Evolutionary conservation across 2,113 vertebrate genomes (phyloP), one percentile per base, ranked within the genome.

Genomic region (Pituophis catenifer): DNA sequence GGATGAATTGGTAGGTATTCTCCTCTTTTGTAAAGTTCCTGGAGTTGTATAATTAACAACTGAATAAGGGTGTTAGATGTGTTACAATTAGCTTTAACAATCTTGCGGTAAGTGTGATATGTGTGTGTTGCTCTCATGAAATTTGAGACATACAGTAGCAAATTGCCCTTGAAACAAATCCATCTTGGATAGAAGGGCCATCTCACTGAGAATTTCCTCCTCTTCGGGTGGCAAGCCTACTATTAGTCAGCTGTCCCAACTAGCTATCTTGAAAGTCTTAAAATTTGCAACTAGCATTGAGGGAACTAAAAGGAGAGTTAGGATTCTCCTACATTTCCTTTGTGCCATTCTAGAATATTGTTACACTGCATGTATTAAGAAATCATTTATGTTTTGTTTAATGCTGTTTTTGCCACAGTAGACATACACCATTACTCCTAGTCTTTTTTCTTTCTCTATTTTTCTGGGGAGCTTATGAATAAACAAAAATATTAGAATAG

Each of bases 21-120:
- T 50, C 19, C 19, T n/a, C 75, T 87, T 11, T 87, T 26, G 86
- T 87, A 87, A 52, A 87, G 29, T 50, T 87, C 86, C 6, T 87
- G 86, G 38, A 26, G 48, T 29, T 52, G 86, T 19, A 81, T 87
- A 12, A 7, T 52, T 87, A 87, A 48, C 86, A 87, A 50, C 19
- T 52, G 44, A 96, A 96, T 96, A 88, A 91, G 24, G 17, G 44
- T 2, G 85, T 21, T 88, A 33, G 70, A 21, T 12, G 58, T 88
- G 3, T 89, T 44, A 55, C 91, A 11, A 54, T 88, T 38, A 92
- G 19, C 38, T 11, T 53, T 81, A 58, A 55, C 3, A 87, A 50
- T 38, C 33, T 10, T 53, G 53, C 53, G 8, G 21, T 88, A 1
- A 89, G 29, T 62, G 15, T 62, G 93, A 19, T 52, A 48, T 50